Conservation (phyloP, 2,113 vertebrate genomes). For the Thamnaconus septentrionalis region DNA sequence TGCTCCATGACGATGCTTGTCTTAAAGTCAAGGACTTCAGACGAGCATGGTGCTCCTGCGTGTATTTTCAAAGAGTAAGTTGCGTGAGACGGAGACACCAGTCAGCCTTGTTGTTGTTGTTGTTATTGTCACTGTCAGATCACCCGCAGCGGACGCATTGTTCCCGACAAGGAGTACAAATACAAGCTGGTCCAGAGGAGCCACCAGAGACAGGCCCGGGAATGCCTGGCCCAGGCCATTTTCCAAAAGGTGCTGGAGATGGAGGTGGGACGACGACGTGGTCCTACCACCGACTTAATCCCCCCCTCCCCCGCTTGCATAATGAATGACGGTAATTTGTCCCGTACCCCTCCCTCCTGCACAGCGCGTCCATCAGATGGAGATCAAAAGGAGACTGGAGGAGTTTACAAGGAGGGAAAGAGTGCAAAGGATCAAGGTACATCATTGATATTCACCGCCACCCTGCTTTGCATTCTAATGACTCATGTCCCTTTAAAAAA, state of each 20-base stretch:
- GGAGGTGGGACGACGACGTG: slow-evolving; percentile 76
- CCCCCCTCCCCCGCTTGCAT: slow-evolving; percentile 7
- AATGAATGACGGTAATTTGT: slow-evolving; percentile 19
- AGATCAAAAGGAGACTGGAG: slow-evolving; percentile 81
- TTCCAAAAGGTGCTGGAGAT: slow-evolving; percentile 88
- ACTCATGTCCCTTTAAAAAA: too few species aligned
- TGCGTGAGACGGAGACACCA: too few species aligned
- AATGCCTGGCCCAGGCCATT: slow-evolving; percentile 85
- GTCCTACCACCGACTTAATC: background rate
- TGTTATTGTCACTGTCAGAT: slow-evolving; percentile 71
- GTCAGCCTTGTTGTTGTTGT: background rate
- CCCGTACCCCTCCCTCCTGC: slow-evolving; percentile 10
- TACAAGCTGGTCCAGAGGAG: slow-evolving; percentile 80
- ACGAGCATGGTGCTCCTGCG: too few species aligned
- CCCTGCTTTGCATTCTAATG: background rate
- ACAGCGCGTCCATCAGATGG: slow-evolving; percentile 82
- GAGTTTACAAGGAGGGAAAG: slow-evolving; percentile 73
- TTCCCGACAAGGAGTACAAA: slow-evolving; percentile 89
- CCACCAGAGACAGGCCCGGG: slow-evolving; percentile 81
- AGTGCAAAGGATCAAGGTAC: slow-evolving; percentile 82
- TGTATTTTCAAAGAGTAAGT: too few species aligned
- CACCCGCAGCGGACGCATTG: slow-evolving; percentile 88
- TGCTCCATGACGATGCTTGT: too few species aligned
- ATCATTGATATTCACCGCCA: slow-evolving; percentile 37
- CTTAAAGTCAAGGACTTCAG: too few species aligned